Base-by-base conservation (phyloP, 2,888 invertebrate genomes). In the Thysanoteuthis rhombus region DNA sequence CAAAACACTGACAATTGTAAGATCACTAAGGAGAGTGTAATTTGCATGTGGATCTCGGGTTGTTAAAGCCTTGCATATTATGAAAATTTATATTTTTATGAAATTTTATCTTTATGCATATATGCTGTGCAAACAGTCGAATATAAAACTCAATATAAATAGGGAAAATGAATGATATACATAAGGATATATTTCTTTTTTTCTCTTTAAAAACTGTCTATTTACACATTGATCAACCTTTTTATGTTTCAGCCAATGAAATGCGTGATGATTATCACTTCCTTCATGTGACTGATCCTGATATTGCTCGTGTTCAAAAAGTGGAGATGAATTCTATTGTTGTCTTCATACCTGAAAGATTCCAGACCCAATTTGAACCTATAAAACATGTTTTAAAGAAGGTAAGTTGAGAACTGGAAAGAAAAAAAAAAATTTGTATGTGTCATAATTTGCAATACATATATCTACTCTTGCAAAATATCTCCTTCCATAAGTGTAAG, bases 301-400 rank as follows among this genome's bases (percentile, higher is more conserved):
- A 96, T 95, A 94, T 96, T 94, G 38, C 96, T 58, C 96, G 97
- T 39, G 45, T 94, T 28, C 96, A 95, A 94, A 96, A 96, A 93
- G 95, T 96, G 0, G 96, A 95, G 92, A 94, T 96, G n/a, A 95
- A 95, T 94, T 97, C 97, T 89, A 96, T 97, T 39, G 96, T 97
- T 93, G 96, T 97, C 3, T 97, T 97, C 95, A 97, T 97, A 94
- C 97, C 97, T 38, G 97, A 97, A 94, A 97, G 97, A 90, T 97
- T 97, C 96, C 96, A 97, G 93, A 97, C 97, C 39, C 97, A 97
- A 94, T 97, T 97, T 96, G 98, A 98, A 95, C 97, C 97, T 32
- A 97, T 97, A 94, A 97, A 96, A 95, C 96, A 97, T 94, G 95
- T 96, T 39, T 96, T 97, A 89, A 96, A 97, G 94, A 97, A 97